Evolutionary conservation across 1,140 invertebrate species (phyloP), one percentile per base, ranked within the genome.

Genomic region (Panulirus ornatus): DNA sequence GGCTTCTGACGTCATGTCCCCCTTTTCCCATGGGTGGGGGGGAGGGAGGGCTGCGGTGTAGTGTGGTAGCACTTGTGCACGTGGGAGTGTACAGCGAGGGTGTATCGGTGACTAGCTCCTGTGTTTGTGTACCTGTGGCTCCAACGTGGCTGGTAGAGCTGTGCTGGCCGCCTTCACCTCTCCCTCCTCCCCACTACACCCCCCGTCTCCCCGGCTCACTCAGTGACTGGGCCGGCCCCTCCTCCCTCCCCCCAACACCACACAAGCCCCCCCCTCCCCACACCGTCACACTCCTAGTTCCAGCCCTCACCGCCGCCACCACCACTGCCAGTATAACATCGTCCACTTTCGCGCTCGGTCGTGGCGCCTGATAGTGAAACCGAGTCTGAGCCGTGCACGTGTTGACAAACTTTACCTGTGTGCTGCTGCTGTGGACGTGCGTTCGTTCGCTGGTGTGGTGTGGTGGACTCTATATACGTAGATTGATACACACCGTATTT

Each of bases 341-440:
- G 76, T 51, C 76, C 86, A 88, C 86, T 88, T 88, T 88, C 86
- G 34, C 86, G 86, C 54, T 82, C 86, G 78, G 86, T 82, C 78
- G 86, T 82, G 86, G 86, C 66, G 30, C 38, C 78, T 54, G 76
- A 88, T 82, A 88, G 86, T 88, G 86, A 88, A 88, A 88, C 78
- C 36, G 76, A 88, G 76, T 82, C 47, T 36, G 44, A 30, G 54
- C 47, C 76, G 78, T 54, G 58, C 86, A 88, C 86, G 86, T 88
- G 86, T 88, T 73, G 42, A 73, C 63, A 36, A 81, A 70, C 47
- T 82, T 86, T 51, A 86, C 71, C 36, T 84, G 63, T 54, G n/a
- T 38, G n/a, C n/a, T n/a, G n/a, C n/a, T n/a, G 14, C 78, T 30
- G 78, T 54, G 78, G 51, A 58, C 58, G 27, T 30, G n/a, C n/a